These are phyloP conservation scores for Itoplectis maculator DNA, from an alignment of 2,888 invertebrate genomes.

Conservation along the genomic window DNA sequence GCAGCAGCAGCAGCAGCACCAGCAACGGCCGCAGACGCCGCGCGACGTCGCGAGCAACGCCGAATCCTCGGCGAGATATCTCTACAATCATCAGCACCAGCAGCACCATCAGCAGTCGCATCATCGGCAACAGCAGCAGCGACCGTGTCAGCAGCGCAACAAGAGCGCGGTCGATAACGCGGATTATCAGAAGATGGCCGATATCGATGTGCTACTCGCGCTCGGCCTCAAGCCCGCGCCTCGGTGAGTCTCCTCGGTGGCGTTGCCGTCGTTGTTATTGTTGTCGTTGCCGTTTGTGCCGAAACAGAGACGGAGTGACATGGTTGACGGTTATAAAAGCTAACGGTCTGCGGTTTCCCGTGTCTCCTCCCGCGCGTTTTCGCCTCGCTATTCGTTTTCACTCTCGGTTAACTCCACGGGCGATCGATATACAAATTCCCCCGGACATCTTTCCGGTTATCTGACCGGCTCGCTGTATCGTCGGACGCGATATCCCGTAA, in stretches of 20 bases:
- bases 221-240: constrained; percentile 86
- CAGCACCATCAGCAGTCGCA: constrained; percentile 31
- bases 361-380: too few species aligned
- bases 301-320: too few species aligned
- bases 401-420: too few species aligned
- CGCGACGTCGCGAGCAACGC: background rate
- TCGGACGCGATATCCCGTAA: too few species aligned
- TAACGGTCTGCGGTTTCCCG: too few species aligned
- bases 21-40: background rate
- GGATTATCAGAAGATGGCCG: constrained; percentile 78
- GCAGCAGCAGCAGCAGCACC: constrained; percentile 39
- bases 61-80: constrained; percentile 41
- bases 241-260: constrained; percentile 76
- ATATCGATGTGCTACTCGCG: constrained; percentile 86
- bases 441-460: too few species aligned
- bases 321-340: too few species aligned
- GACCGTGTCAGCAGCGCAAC: constrained; percentile 66
- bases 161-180: constrained; percentile 64
- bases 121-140: constrained; percentile 59
- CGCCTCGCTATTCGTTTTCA: too few species aligned
- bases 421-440: too few species aligned
- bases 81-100: constrained; percentile 42
- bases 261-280: background rate
- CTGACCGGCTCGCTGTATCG: too few species aligned
- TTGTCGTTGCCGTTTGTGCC: background rate